Conservation (phyloP, 2,888 invertebrate species). For the Aphodius granarius region DNA sequence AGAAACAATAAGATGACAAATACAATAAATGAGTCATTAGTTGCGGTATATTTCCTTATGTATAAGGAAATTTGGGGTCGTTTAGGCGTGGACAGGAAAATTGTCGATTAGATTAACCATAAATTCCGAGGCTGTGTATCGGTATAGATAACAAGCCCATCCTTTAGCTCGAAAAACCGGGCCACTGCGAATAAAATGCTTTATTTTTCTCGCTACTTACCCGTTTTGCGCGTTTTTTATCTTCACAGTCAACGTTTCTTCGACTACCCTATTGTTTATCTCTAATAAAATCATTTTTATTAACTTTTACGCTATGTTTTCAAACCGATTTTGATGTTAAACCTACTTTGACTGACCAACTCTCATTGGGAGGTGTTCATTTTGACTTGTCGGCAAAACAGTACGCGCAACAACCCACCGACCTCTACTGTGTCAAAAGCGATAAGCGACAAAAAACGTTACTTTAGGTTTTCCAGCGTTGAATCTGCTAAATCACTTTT, state of each 20-base stretch:
- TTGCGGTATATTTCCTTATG: neutral
- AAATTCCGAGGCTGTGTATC: neutral
- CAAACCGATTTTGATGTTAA: conserved; percentile 32
- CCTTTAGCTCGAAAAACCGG: conserved; percentile 24
- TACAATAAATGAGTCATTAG: conserved; percentile 24
- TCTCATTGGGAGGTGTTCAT: conserved; percentile 36
- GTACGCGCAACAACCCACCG: neutral
- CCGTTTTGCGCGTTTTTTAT: conserved; percentile 95
- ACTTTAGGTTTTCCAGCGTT: no score
- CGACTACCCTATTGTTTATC: conserved; percentile 98
- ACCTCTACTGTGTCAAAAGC: no score
- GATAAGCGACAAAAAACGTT: no score
- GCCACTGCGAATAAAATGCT: neutral
- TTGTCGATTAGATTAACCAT: neutral
- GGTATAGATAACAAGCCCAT: conserved; percentile 27
- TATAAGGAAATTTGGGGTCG: neutral
- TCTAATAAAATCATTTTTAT: conserved; percentile 90
- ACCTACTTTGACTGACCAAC: conserved; percentile 28
- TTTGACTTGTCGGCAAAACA: conserved; percentile 30
- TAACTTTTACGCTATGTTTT: conserved; percentile 28
- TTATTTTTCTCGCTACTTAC: conserved; percentile 63
- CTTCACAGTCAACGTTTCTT: conserved; percentile 94
- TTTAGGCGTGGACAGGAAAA: conserved; percentile 1
- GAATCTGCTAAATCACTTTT: no score
- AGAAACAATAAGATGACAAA: conserved; percentile 50